A percentile compares a stretch with the other conserved stretches of the same genome.
Evolutionary conservation across 2,888 invertebrate species (phyloP).

Genomic region (Athetis lepigone): DNA sequence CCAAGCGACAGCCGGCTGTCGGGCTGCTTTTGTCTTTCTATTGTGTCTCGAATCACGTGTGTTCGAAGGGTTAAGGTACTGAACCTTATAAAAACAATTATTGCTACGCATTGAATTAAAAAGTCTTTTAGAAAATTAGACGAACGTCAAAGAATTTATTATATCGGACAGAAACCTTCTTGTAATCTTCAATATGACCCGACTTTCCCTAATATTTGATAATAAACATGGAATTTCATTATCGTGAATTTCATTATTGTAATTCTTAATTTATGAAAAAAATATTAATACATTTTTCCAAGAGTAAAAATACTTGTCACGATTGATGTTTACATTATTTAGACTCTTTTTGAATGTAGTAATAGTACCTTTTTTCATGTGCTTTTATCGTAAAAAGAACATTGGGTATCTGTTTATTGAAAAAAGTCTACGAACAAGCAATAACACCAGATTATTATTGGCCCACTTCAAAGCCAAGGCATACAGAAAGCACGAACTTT

Average conservation of each 20-base stretch:
- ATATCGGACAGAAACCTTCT: constrained; percentile 26
- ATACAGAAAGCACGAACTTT: no score
- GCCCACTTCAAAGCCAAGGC: no score
- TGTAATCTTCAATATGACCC: constrained; percentile 18
- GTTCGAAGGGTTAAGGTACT: no score
- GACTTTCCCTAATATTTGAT: constrained; percentile 12
- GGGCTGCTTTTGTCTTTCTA: no score
- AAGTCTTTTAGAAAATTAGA: constrained; percentile 32
- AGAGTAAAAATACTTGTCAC: neutral
- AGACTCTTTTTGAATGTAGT: neutral
- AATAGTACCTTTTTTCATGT: neutral
- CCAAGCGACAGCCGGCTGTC: no score
- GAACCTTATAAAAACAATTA: neutral
- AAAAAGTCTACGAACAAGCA: no score
- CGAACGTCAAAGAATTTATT: constrained; percentile 26
- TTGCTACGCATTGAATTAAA: constrained; percentile 10
- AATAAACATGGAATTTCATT: constrained; percentile 33
- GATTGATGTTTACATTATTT: neutral
- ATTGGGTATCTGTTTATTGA: no score
- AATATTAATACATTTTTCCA: neutral
- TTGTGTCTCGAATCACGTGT: no score
- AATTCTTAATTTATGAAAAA: constrained; percentile 17
- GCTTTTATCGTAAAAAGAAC: no score
- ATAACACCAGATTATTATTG: no score
- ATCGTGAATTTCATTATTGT: constrained; percentile 17